These are phyloP conservation scores for Chalcosyrphus nemorum DNA, from an alignment of 2,888 invertebrate species.

Conservation along the genomic window DNA sequence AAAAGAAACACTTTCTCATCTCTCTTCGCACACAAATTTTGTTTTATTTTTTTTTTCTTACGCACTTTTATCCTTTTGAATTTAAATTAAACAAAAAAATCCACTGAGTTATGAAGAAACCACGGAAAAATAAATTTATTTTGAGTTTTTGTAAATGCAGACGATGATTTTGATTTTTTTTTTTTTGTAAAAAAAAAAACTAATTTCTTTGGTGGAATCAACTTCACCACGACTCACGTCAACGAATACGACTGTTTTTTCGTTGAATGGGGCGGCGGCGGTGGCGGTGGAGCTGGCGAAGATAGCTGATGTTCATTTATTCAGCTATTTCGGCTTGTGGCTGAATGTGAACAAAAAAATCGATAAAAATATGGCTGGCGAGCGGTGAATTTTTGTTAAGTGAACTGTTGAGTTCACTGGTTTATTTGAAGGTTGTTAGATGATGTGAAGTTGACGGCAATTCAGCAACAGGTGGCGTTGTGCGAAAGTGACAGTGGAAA, in stretches of 20 bases:
- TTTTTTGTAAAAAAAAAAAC: too few relatives aligned
- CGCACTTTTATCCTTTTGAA: conserved; percentile 57
- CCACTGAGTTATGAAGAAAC: conserved; percentile 47
- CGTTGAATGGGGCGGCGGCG: conserved; percentile 45
- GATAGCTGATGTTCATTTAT: conserved; percentile 52
- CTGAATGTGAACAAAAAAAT: conserved; percentile 60
- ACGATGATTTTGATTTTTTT: conserved; percentile 23
- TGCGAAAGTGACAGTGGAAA: too few relatives aligned
- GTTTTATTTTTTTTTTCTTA: conserved; percentile 41
- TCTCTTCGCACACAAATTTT: conserved; percentile 34
- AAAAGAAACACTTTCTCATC: conserved; percentile 65
- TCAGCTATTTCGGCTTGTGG: conserved; percentile 38
- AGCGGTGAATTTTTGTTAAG: not conserved
- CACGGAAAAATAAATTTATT: conserved; percentile 24
- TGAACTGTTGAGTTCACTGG: conserved; percentile 27
- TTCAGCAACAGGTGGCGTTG: conserved; percentile 45
- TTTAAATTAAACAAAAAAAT: conserved; percentile 34
- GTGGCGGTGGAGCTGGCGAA: conserved; percentile 38
- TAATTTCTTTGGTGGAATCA: conserved; percentile 54
- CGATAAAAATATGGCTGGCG: conserved; percentile 55
- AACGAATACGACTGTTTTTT: conserved; percentile 65
- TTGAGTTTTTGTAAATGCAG: conserved; percentile 53
- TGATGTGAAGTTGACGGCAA: not conserved
- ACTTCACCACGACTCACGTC: conserved; percentile 63
- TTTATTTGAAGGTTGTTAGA: conserved; percentile 3